Evolutionary conservation across 2,113 vertebrate species (phyloP).

Genomic region (Azemiops feae): DNA sequence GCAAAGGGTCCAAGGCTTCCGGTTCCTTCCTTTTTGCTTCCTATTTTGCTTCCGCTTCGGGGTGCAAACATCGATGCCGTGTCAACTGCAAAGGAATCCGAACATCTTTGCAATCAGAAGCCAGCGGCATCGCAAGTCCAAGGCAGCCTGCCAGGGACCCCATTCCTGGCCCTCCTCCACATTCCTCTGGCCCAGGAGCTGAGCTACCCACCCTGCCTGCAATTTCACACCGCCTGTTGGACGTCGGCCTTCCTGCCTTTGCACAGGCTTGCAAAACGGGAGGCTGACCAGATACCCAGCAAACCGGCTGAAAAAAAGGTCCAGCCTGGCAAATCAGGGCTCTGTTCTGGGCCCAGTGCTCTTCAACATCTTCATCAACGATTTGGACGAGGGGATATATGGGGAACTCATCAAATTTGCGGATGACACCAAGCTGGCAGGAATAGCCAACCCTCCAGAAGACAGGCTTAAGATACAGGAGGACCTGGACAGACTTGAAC

Average conservation of each 20-base stretch:
- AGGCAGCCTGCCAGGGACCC: neutral
- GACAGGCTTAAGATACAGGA: too few species aligned
- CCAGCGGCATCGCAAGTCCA: neutral
- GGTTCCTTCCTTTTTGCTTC: accelerated
- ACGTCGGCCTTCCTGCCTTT: neutral
- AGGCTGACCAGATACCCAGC: neutral
- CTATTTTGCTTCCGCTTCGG: accelerated
- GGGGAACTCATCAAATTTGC: too few species aligned
- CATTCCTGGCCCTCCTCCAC: conserved; percentile 28
- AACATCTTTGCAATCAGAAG: neutral
- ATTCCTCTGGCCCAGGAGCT: conserved; percentile 35
- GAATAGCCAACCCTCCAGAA: too few species aligned
- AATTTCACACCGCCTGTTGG: conserved; percentile 43
- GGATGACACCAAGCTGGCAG: too few species aligned
- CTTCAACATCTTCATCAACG: too few species aligned
- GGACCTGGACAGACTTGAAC: too few species aligned
- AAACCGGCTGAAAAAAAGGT: neutral
- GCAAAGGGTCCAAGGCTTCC: too few species aligned
- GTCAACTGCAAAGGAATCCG: accelerated
- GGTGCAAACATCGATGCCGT: accelerated
- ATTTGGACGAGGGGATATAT: too few species aligned
- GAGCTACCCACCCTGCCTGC: conserved; percentile 19
- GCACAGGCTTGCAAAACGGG: neutral
- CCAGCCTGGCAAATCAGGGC: neutral
- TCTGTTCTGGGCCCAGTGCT: too few species aligned